Evolutionary conservation across 2,888 invertebrate species (phyloP), one percentile per base, ranked within the genome.

Genomic region (Ceramica pisi): DNA sequence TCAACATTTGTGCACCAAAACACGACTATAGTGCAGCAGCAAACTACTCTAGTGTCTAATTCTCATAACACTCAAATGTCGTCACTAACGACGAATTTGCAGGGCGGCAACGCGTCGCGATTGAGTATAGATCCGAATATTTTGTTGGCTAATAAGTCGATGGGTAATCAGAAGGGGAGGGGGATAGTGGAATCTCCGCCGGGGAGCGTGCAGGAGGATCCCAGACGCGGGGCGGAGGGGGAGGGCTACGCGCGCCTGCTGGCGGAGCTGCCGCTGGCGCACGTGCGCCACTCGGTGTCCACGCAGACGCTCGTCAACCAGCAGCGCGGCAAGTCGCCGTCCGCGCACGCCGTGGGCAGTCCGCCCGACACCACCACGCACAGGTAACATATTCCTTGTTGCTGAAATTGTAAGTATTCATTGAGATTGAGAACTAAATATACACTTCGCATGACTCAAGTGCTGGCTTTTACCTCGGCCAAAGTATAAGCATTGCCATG

Each of bases 341-440:
- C 41, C 84, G 85, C 84, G 16, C 88, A 85, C 62, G 91, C 88
- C 21, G 89, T 85, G 26, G 87, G 91, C 75, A 92, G 92, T 56
- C 98, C 98, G 9, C 98, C 98, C 0, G 98, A 98, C 88, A 98
- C 98, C 0, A 98, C 98, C 0, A 98, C 98, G 1, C 98, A 98
- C 88, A 98, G 98, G 92, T 75, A 9, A 19, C 19, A 26, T 51
- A 51, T 23, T 23, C 6, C 1, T 44, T 44, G 14, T n/a, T n/a
- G n/a, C n/a, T n/a, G n/a, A n/a, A n/a, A n/a, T n/a, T n/a, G n/a
- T n/a, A n/a, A n/a, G n/a, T n/a, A n/a, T n/a, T n/a, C n/a, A n/a
- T n/a, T n/a, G n/a, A n/a, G n/a, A n/a, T n/a, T n/a, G n/a, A n/a
- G n/a, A n/a, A n/a, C n/a, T n/a, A n/a, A n/a, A n/a, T n/a, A n/a